Conservation (phyloP, 2,113 vertebrate species). For the Lichenostomus cassidix region DNA sequence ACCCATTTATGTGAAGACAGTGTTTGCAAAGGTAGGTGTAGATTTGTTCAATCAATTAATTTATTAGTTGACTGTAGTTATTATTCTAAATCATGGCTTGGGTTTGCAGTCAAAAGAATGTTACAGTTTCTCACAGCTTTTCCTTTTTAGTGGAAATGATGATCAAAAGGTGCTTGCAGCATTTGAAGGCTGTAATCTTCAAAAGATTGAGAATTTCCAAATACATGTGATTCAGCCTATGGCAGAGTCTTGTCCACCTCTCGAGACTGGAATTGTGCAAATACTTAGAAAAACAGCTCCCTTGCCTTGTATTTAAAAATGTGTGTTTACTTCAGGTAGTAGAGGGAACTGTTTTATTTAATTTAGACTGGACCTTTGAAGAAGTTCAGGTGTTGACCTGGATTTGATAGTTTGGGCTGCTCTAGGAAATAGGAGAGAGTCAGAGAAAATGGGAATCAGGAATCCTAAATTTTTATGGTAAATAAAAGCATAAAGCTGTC, state of each 20-base stretch:
- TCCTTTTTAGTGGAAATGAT: neutral
- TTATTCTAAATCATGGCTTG: conserved; percentile 28
- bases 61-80: conserved; percentile 20
- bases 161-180: conserved; percentile 19
- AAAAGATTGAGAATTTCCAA: neutral
- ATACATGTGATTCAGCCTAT: neutral
- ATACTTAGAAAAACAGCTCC: neutral
- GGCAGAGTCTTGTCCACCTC: neutral
- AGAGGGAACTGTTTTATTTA: neutral
- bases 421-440: neutral
- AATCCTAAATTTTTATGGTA: neutral
- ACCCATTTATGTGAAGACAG: conserved; percentile 96
- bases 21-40: conserved; percentile 89
- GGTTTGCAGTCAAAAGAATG: conserved; percentile 13
- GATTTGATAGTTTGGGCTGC: neutral
- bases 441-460: neutral
- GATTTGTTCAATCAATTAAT: neutral
- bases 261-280: neutral
- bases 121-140: conserved; percentile 22
- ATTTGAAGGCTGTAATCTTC: neutral
- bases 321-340: neutral
- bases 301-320: neutral
- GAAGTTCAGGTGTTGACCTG: neutral
- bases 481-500: neutral
- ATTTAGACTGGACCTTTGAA: neutral